Base-by-base conservation (phyloP, 2,888 invertebrate genomes). In the Paralinhomoeus sp. region DNA sequence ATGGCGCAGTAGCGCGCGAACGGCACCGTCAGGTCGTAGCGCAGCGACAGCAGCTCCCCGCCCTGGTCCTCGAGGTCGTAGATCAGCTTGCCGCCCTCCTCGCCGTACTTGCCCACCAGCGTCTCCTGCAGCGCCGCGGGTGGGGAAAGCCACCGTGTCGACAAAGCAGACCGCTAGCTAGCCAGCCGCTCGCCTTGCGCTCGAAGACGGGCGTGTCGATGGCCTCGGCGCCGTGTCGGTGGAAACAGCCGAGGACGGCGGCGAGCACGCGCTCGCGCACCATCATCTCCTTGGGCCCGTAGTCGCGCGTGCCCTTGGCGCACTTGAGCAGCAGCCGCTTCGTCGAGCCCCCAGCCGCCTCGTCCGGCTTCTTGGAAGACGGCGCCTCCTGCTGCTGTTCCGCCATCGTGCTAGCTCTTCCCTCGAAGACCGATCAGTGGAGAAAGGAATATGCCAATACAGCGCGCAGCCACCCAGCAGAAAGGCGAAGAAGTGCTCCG, bases 131-230 rank as follows among this genome's bases (percentile, higher is more conserved):
- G 37, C 20, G 31, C 31, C 9, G 31, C 7, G 7, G 12, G 7
- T 37, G 13, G 20, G 20, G 7, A 37, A 37, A 37, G 9, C 7
- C 17, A 37, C 7, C 17, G 7, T n/a, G n/a, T 20, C 13, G 23
- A 40, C 18, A 13, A 22, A 21, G n/a, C 20, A 40, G 7, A 40
- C 18, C 12, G 12, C n/a, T 18, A n/a, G 24, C 12, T 17, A 24
- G 13, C 15, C 35, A 27, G n/a, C n/a, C n/a, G n/a, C 31, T 40
- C 18, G 83, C 85, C 73, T 83, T 91, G 18, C 91, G 67, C 67
- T 93, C 93, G 71, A 93, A 91, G 20, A 93, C 81, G 37, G 93
- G 93, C 23, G 93, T 93, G 60, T 99, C 97, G 60, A 99, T 89
- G 21, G 87, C 83, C 62, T 85, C 87, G 20, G 89, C 97, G 35